A percentile compares a stretch with the other conserved stretches of the same genome.
Conservation (phyloP, 2,113 vertebrate genomes). For the Myrmecobius fasciatus region DNA sequence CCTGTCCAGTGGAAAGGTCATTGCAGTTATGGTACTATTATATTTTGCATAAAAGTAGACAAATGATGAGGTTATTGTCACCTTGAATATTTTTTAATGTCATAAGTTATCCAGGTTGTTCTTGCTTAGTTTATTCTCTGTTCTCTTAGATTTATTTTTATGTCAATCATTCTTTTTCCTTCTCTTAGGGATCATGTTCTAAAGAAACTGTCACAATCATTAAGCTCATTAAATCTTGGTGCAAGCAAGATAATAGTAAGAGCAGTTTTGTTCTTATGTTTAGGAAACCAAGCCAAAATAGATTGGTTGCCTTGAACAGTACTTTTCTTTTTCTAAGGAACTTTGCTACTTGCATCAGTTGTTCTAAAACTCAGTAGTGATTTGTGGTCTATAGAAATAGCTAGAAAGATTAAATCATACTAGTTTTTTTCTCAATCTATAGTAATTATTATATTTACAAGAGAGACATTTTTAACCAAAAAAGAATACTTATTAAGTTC, state of each 20-base stretch:
- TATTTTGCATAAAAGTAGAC: slow-evolving; percentile 61
- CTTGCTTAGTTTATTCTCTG: slow-evolving; percentile 45
- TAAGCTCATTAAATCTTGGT: slow-evolving; percentile 60
- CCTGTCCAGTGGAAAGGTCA: slow-evolving; percentile 21
- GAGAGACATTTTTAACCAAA: not conserved
- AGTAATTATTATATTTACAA: not conserved
- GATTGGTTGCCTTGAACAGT: slow-evolving; percentile 11
- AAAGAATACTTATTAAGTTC: not conserved
- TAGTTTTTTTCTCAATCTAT: slow-evolving; percentile 1
- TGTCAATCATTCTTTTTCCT: slow-evolving; percentile 66
- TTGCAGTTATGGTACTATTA: slow-evolving; percentile 25
- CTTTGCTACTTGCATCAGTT: not conserved
- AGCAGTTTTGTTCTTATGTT: slow-evolving; percentile 23
- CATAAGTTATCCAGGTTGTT: slow-evolving; percentile 47
- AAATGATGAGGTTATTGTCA: slow-evolving; percentile 58
- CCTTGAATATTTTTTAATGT: slow-evolving; percentile 67
- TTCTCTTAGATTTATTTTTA: slow-evolving; percentile 55
- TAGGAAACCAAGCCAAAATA: slow-evolving; percentile 25
- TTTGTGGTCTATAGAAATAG: not conserved
- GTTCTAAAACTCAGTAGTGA: not conserved
- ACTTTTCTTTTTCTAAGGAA: not conserved
- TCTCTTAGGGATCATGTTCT: slow-evolving; percentile 54
- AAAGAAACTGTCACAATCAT: slow-evolving; percentile 49
- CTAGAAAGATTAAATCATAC: not conserved
- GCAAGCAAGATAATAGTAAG: slow-evolving; percentile 34